phyloP scores from a whole-genome alignment of 2,888 invertebrate genomes.

The Physocephala rufipes region DNA sequence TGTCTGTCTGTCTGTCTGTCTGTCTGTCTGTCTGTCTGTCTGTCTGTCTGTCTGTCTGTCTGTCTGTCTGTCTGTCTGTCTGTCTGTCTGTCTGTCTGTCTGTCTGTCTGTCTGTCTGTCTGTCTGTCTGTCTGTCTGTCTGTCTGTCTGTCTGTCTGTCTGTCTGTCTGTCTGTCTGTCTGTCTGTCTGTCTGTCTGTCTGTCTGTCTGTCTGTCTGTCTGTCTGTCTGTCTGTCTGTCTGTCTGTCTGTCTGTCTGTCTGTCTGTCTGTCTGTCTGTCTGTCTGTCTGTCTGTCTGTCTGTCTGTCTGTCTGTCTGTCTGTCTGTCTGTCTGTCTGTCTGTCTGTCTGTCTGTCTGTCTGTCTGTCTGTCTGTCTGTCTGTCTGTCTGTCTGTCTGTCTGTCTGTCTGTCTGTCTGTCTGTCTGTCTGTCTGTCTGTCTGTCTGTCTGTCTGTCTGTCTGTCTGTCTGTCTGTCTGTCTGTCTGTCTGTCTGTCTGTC shows the following conservation, averaged over 20 bases:
- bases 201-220: slow-evolving; percentile 20
- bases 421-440: slow-evolving; percentile 20
- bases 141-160: slow-evolving; percentile 20
- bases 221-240: slow-evolving; percentile 15
- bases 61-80: slow-evolving; percentile 20
- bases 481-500: slow-evolving; percentile 20
- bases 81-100: slow-evolving; percentile 20
- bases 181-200: slow-evolving; percentile 20
- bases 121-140: slow-evolving; percentile 20
- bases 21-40: slow-evolving; percentile 20
- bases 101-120: slow-evolving; percentile 20
- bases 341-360: slow-evolving; percentile 20
- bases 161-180: slow-evolving; percentile 20
- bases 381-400: slow-evolving; percentile 20
- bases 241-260: slow-evolving; percentile 16
- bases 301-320: slow-evolving; percentile 20
- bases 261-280: slow-evolving; percentile 20
- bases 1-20: slow-evolving; percentile 20
- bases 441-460: slow-evolving; percentile 20
- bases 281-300: slow-evolving; percentile 20
- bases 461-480: slow-evolving; percentile 20
- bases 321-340: slow-evolving; percentile 20
- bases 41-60: slow-evolving; percentile 20
- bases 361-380: slow-evolving; percentile 20
- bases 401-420: slow-evolving; percentile 20